These are phyloP conservation scores for Myopa tessellatipennis DNA, from an alignment of 2,888 invertebrate genomes.

Conservation along the genomic window DNA sequence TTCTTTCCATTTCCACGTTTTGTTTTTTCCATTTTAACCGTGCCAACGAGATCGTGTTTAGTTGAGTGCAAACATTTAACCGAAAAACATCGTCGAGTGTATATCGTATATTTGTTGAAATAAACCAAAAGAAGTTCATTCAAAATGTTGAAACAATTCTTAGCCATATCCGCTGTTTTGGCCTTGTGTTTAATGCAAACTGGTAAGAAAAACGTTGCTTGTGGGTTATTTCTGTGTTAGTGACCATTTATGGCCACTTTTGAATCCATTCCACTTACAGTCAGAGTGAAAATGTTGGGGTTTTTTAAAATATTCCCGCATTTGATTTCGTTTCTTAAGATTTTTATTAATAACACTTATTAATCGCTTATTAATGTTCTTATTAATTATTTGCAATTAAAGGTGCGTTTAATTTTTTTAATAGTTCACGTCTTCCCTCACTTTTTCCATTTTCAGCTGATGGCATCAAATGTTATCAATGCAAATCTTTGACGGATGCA, in stretches of 20 bases:
- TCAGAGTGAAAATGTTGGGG: too few relatives aligned
- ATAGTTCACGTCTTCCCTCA: too few relatives aligned
- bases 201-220: slow-evolving; percentile 55
- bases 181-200: slow-evolving; percentile 58
- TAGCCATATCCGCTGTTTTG: slow-evolving; percentile 55
- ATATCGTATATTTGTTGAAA: not conserved
- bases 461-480: slow-evolving; percentile 65
- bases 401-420: too few relatives aligned
- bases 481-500: slow-evolving; percentile 61
- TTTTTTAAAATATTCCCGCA: too few relatives aligned
- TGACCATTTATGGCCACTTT: too few relatives aligned
- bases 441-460: slow-evolving; percentile 52
- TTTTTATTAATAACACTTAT: too few relatives aligned
- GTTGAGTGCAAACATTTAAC: slow-evolving; percentile 36
- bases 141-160: slow-evolving; percentile 60
- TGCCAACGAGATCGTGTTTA: slow-evolving; percentile 27
- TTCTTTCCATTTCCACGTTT: not conserved
- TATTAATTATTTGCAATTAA: too few relatives aligned
- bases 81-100: slow-evolving; percentile 31
- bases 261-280: too few relatives aligned
- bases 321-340: too few relatives aligned
- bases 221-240: not conserved
- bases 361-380: too few relatives aligned
- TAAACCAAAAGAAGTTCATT: not conserved
- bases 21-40: not conserved